A percentile compares a stretch with the other conserved stretches of the same genome.
phyloP scores from a whole-genome alignment of 2,888 invertebrate genomes.

The Cetonia aurata region DNA sequence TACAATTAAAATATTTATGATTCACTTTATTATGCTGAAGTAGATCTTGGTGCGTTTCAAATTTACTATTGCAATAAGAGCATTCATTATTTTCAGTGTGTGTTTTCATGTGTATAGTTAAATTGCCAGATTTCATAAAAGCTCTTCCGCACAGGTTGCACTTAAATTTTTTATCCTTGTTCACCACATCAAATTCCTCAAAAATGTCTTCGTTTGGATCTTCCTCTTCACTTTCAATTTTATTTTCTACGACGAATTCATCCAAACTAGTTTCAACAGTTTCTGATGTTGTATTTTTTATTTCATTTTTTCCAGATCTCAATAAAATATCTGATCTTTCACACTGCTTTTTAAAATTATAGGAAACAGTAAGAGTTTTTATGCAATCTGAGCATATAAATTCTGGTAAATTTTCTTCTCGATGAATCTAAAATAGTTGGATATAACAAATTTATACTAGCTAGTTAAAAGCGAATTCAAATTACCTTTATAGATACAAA shows the following conservation, averaged over 20 bases:
- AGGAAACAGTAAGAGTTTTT: slow-evolving; percentile 34
- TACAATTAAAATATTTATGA: slow-evolving; percentile 36
- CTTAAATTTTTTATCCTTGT: slow-evolving; percentile 23
- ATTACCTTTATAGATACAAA: slow-evolving; percentile 30
- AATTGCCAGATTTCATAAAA: slow-evolving; percentile 37
- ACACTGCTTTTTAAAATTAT: slow-evolving; percentile 42
- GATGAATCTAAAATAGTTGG: slow-evolving; percentile 21
- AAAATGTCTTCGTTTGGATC: slow-evolving; percentile 11
- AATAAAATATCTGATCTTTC: slow-evolving; percentile 37
- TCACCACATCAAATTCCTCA: slow-evolving; percentile 8
- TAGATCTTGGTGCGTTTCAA: slow-evolving; percentile 24
- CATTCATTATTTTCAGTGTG: slow-evolving; percentile 38
- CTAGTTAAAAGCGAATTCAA: background rate
- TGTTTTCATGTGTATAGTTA: slow-evolving; percentile 38
- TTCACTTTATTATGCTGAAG: slow-evolving; percentile 30
- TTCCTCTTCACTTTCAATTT: slow-evolving; percentile 21
- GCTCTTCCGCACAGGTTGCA: slow-evolving; percentile 26
- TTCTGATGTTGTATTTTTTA: slow-evolving; percentile 5
- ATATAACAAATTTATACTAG: background rate
- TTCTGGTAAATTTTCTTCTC: slow-evolving; percentile 33
- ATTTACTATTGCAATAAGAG: slow-evolving; percentile 29
- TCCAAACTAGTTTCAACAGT: slow-evolving; percentile 22
- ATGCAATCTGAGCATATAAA: slow-evolving; percentile 37
- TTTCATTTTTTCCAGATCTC: slow-evolving; percentile 17
- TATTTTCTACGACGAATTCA: slow-evolving; percentile 6